phyloP scores from a whole-genome alignment of 2,797 vertebrate species.

The Sitta carolinensis region DNA sequence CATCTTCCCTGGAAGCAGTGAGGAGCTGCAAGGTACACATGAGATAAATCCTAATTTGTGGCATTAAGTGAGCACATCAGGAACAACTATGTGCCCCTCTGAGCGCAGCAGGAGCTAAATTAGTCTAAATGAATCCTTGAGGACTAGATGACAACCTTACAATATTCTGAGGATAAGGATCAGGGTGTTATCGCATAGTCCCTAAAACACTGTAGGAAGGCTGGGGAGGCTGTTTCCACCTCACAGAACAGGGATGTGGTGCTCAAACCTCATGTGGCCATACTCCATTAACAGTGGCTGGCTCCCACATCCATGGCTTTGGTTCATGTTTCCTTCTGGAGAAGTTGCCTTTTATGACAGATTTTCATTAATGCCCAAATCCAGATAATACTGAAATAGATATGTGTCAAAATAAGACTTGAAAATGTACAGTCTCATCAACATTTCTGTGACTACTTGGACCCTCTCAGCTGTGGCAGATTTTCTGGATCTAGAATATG shows the following conservation, averaged over 20 bases:
- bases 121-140: not conserved
- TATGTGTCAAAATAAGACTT: not conserved
- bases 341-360: not conserved
- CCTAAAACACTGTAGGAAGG: not conserved
- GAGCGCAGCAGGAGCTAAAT: not conserved
- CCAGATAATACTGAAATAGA: not conserved
- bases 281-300: not conserved
- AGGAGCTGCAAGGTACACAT: not conserved
- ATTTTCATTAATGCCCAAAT: not conserved
- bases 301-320: not conserved
- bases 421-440: accelerated
- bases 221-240: not conserved
- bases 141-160: not conserved
- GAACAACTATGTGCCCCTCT: not conserved
- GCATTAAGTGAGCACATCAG: not conserved
- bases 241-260: not conserved
- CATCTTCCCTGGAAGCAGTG: accelerated
- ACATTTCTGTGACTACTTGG: not conserved
- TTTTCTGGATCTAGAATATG: not conserved
- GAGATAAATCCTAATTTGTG: not conserved
- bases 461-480: not conserved
- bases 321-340: not conserved
- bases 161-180: not conserved
- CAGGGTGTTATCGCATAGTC: accelerated
- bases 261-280: accelerated